Evolutionary conservation across 1,140 invertebrate genomes (phyloP).

Genomic region (Aphelenchoides avenae): DNA sequence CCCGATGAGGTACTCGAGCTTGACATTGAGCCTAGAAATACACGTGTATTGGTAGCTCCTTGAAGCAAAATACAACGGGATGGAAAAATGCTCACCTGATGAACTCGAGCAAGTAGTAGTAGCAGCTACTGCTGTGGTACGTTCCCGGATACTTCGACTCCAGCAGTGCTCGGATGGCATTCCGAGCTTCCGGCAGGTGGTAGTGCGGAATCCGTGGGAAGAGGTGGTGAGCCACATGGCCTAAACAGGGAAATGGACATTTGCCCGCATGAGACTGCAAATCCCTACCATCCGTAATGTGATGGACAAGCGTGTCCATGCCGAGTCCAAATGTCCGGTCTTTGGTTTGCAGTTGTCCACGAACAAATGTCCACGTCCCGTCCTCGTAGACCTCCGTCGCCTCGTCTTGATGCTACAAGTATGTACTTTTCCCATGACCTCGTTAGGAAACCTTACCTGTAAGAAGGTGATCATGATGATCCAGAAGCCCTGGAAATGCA

Average conservation of each 20-base stretch:
- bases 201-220: constrained; percentile 62
- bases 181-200: constrained; percentile 61
- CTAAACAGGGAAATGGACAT: no score
- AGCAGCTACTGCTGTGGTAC: constrained; percentile 47
- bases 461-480: constrained; percentile 61
- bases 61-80: no score
- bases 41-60: no score
- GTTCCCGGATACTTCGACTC: constrained; percentile 50
- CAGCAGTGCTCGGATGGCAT: constrained; percentile 43
- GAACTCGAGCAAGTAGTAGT: constrained; percentile 51
- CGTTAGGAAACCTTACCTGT: no score
- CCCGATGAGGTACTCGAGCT: constrained; percentile 53
- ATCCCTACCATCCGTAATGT: constrained; percentile 59
- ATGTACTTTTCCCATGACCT: no score
- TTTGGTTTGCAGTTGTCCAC: constrained; percentile 61
- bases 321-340: constrained; percentile 61
- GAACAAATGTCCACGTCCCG: constrained; percentile 60
- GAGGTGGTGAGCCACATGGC: constrained; percentile 62
- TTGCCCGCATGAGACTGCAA: no score
- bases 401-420: constrained; percentile 60
- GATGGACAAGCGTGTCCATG: constrained; percentile 60
- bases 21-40: constrained; percentile 38
- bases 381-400: constrained; percentile 62
- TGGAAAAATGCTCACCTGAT: constrained; percentile 24
- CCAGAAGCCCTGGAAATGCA: constrained; percentile 57